These are phyloP conservation scores for Furcula furcula DNA, from an alignment of 2,888 invertebrate species.

Conservation along the genomic window DNA sequence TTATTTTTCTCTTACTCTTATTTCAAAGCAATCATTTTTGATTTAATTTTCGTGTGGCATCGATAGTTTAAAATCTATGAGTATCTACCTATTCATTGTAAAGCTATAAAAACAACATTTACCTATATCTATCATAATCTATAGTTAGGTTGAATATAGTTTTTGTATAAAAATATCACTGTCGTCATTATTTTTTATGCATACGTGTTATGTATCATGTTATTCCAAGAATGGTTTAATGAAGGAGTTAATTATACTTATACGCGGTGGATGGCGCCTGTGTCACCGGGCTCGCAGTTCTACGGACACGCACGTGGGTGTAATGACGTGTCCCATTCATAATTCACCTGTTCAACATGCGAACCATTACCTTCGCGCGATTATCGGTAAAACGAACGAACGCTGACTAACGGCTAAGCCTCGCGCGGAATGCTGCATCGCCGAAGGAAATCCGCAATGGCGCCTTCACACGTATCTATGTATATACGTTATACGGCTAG, in stretches of 20 bases:
- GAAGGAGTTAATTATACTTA: background rate
- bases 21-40: too few relatives aligned
- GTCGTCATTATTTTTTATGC: background rate
- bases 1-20: too few relatives aligned
- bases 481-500: conserved; percentile 28
- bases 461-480: conserved; percentile 57
- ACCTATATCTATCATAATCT: too few relatives aligned
- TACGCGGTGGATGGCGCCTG: conserved; percentile 18
- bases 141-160: too few relatives aligned
- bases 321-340: conserved; percentile 65
- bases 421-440: conserved; percentile 70
- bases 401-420: conserved; percentile 63
- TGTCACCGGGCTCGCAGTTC: conserved; percentile 25
- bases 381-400: conserved; percentile 51
- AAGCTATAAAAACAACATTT: too few relatives aligned
- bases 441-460: conserved; percentile 77
- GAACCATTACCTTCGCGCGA: conserved; percentile 48
- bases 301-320: conserved; percentile 33
- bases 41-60: too few relatives aligned
- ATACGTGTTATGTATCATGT: background rate
- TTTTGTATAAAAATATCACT: background rate
- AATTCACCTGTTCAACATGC: conserved; percentile 61
- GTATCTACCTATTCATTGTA: too few relatives aligned
- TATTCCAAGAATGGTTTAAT: background rate
- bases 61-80: too few relatives aligned